A percentile compares a stretch with the other conserved stretches of the same genome.
Evolutionary conservation across 2,113 vertebrate genomes (phyloP).

Genomic region (Scytalopus superciliaris): DNA sequence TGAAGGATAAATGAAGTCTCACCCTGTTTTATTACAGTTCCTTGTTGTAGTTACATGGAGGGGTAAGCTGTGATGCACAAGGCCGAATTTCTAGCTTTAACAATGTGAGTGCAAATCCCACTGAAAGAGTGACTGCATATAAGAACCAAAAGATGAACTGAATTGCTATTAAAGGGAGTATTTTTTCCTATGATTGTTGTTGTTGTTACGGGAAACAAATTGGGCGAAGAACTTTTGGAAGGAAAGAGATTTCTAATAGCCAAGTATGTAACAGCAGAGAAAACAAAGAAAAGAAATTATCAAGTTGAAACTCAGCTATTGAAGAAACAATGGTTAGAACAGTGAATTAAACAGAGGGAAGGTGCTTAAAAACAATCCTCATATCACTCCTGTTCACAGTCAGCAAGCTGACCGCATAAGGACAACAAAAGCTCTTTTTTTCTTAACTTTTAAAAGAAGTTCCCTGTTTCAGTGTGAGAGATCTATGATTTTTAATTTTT

Average conservation of each 20-base stretch:
- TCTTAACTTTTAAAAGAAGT: neutral
- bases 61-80: neutral
- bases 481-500: neutral
- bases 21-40: neutral
- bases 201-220: conserved; percentile 32
- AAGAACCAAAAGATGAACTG: neutral
- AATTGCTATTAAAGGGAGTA: neutral
- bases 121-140: neutral
- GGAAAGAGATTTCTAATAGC: neutral
- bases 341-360: neutral
- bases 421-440: neutral
- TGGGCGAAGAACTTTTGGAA: conserved; percentile 1
- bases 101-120: neutral
- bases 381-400: neutral
- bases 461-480: neutral
- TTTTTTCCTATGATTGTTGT: neutral
- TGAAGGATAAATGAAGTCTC: neutral
- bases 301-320: neutral
- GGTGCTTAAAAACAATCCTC: neutral
- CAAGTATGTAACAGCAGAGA: neutral
- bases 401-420: neutral
- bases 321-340: neutral
- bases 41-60: neutral
- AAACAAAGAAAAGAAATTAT: neutral
- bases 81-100: neutral